Base-by-base conservation (phyloP, 2,797 vertebrate genomes). In the Cephalopachus bancanus region DNA sequence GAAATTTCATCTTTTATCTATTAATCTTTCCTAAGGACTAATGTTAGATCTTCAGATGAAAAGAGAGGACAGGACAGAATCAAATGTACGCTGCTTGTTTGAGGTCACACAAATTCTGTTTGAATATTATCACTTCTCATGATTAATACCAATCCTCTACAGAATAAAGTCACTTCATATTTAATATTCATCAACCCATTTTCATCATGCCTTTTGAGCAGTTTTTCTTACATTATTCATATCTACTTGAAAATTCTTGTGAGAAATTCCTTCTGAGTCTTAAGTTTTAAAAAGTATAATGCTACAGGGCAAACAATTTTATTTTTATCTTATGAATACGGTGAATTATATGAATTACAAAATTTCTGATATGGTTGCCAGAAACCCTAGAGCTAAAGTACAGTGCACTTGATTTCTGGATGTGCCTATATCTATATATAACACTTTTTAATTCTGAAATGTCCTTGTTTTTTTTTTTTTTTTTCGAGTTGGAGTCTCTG, bases 181-280 rank as follows among this genome's bases (percentile, higher is more conserved):
- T 69, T 93, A 85, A 67, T 84, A 79, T 93, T 60, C 24, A 92
- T 76, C 60, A 67, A 72, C n/a, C 64, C 19, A 51, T 75, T 94
- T 83, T 93, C 88, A 60, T 79, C 64, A 87, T 71, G 74, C 74
- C 49, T 86, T 78, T 72, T 30, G n/a, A 93, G 74, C 11, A 51
- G 49, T 64, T 44, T 51, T 85, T 90, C 74, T 79, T 94, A 53
- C 28, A 93, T 93, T 94, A 96, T 94, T 95, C 95, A 89, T 75
- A 10, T 92, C 75, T 74, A 69, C 64, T 91, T 59, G 78, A 92
- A 96, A 16, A 75, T 24, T 24, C 12, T 65, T 64, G 8, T 79
- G 17, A 86, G 33, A 75, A 71, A 83, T n/a, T 91, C 22, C 19
- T 80, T 78, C 62, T 89, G 62, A 93, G 24, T 26, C 26, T 91